Evolutionary conservation across 2,797 vertebrate species (phyloP), one percentile per base, ranked within the genome.

Genomic region (Rhadinocentrus ornatus): DNA sequence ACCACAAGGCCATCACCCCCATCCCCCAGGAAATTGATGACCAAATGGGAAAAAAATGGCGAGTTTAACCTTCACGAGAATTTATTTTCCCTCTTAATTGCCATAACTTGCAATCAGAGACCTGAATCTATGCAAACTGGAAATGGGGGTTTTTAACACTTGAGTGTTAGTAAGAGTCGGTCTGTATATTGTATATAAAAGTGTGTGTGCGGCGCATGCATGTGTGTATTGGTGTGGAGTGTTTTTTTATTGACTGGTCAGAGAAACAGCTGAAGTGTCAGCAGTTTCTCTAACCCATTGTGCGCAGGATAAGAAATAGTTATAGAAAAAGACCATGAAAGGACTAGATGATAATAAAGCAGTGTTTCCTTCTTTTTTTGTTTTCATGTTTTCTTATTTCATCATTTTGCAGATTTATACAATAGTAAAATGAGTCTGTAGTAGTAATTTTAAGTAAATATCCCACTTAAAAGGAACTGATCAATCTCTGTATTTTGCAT

Each of bases 201-300:
- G 31, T 31, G 31, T 31, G 31, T 31, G 31, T 6, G 5, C 29
- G 29, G 5, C 29, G 29, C 31, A 31, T 5, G 31, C 31, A 31
- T 6, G 61, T 63, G 55, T 65, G 24, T 59, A 29, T 61, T 39
- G 44, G 57, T 66, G 56, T 71, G 57, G 35, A 58, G 60, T 64
- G 55, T 59, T 37, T 78, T 62, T 71, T 16, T 81, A 75, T 80
- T 60, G 71, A 83, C 60, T 76, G 22, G 62, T 57, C 75, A 69
- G 9, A 56, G 71, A 53, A 70, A 27, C 11, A 80, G 78, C 46
- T 27, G 53, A 55, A 1, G 1, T 31, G 55, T 84, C 84, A 83
- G 81, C 77, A 77, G 50, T 66, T 82, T 73, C 68, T 55, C 59
- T 71, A 58, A 34, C 67, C 66, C 37, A 75, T 58, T 73, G 69